Conservation (phyloP, 30 jellyfish, hydroid and myxozoan genomes). For the Phacellophora camtschatica region DNA sequence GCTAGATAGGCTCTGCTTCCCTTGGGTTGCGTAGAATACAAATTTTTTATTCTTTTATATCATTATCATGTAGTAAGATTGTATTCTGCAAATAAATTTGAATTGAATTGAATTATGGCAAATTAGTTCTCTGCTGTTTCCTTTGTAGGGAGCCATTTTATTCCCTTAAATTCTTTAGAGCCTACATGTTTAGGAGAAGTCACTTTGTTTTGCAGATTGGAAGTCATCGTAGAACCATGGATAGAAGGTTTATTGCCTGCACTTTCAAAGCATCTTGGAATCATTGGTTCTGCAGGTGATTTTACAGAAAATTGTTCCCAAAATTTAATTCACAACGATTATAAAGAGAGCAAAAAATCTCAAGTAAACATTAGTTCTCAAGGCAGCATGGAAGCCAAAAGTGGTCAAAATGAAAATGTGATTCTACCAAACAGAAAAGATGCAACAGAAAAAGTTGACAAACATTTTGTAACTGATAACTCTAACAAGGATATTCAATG, state of each 20-base stretch:
- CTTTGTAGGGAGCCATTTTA: too few relatives aligned
- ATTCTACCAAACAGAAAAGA: background rate
- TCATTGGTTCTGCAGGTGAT: background rate
- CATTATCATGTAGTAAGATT: too few relatives aligned
- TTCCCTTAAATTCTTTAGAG: background rate
- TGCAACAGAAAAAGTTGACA: background rate
- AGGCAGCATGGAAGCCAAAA: background rate
- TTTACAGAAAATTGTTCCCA: too few relatives aligned
- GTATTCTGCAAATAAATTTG: too few relatives aligned
- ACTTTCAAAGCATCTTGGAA: conserved; percentile 24
- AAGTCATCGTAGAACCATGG: conserved; percentile 97
- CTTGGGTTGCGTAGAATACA: too few relatives aligned
- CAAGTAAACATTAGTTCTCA: background rate
- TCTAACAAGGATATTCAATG: background rate
- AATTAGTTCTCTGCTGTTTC: too few relatives aligned
- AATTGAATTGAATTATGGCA: too few relatives aligned
- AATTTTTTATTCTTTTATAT: too few relatives aligned
- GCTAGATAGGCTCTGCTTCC: too few relatives aligned
- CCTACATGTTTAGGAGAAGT: background rate
- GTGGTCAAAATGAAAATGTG: background rate
- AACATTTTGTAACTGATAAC: background rate
- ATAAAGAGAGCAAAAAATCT: too few relatives aligned
- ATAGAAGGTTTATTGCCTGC: conserved; percentile 92
- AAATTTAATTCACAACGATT: too few relatives aligned
- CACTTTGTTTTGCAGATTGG: conserved; percentile 65